Percentiles rank a stretch among this genome's conserved stretches.
These are phyloP conservation scores for Mus pahari DNA, from an alignment of 2,113 vertebrate genomes.

Conservation along the genomic window DNA sequence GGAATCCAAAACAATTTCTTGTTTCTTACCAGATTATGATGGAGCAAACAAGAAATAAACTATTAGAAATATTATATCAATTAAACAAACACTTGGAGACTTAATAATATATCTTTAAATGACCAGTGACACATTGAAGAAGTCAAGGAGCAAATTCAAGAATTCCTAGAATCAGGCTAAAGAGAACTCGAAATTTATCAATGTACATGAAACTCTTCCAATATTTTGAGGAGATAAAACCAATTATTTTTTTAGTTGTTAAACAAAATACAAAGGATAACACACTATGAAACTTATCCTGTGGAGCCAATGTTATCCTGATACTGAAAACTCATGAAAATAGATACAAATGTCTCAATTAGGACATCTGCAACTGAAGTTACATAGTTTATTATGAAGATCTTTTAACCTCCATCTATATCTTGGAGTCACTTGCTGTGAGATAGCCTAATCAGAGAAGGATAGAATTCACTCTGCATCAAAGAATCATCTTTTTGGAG, in stretches of 20 bases:
- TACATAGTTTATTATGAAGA: neutral
- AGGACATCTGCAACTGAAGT: neutral
- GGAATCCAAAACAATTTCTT: neutral
- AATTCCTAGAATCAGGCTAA: neutral
- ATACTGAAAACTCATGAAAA: neutral
- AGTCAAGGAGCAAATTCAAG: neutral
- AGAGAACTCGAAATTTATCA: neutral
- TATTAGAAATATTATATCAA: neutral
- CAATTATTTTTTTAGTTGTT: neutral
- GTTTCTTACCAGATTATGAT: neutral
- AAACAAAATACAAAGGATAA: neutral
- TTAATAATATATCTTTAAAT: neutral
- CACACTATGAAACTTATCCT: neutral
- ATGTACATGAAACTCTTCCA: neutral
- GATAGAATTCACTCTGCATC: neutral
- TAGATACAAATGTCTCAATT: neutral
- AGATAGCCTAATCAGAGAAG: neutral
- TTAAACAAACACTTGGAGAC: neutral
- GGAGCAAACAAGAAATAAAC: neutral
- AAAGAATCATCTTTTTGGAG: no score
- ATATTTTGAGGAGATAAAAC: neutral
- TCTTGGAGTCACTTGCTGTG: neutral
- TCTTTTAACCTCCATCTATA: neutral
- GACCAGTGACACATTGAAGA: neutral
- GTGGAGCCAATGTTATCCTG: neutral